Evolutionary conservation across 2,888 invertebrate species (phyloP), one percentile per base, ranked within the genome.

Genomic region (Arrhopalites spinosus): DNA sequence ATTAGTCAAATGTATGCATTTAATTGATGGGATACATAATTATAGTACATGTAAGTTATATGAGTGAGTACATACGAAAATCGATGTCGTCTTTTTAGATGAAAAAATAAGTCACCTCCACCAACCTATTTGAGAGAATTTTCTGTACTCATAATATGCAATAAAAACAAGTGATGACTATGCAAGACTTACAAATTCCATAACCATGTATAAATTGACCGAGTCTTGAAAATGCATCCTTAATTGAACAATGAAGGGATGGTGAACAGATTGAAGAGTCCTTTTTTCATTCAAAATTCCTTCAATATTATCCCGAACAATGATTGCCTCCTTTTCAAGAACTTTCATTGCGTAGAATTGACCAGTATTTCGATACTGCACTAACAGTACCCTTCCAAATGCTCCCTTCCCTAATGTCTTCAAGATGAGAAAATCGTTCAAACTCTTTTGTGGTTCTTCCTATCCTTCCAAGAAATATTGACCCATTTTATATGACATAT

Each of bases 251-350:
- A 74, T 50, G 27, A 67, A 74, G 1, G 74, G 74, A 68, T 50
- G 67, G 3, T 27, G 23, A n/a, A 68, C 29, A 45, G 68, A 74
- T 29, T 68, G 53, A 2, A 74, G 59, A 66, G 56, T 43, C 20
- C 47, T 23, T 29, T 74, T 74, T 68, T 74, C 74, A 36, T 74
- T 74, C 13, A 74, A 11, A 53, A 74, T 67, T 23, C 74, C 74
- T 29, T 50, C 27, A 20, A 74, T 43, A 36, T 43, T 66, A 20
- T 67, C 43, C 8, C 13, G 7, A 30, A 13, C 30, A 23, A 74
- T 15, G 7, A 74, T n/a, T 3, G 63, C 36, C 27, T 29, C 36
- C 27, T 63, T 74, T 17, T 67, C 56, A 7, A 74, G n/a, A 2
- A 74, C 68, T 25, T 74, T 74, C 68, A 74, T 74, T 7, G 74